These are phyloP conservation scores for Philopedon plagiatum DNA, from an alignment of 2,888 invertebrate species.

Conservation along the genomic window DNA sequence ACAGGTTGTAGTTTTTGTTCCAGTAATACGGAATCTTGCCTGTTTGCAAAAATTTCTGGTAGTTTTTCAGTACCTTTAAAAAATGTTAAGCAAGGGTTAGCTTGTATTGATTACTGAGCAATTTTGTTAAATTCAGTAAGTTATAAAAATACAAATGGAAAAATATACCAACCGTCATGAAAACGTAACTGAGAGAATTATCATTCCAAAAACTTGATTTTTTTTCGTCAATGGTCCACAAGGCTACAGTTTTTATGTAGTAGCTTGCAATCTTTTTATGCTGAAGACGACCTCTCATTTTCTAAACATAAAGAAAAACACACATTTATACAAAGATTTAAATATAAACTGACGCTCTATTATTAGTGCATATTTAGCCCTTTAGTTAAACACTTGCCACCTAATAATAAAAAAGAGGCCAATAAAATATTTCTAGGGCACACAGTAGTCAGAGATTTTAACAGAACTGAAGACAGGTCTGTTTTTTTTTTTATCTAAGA, in stretches of 20 bases:
- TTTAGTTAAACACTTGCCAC: no score
- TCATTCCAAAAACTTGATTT: constrained; percentile 51
- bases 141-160: no score
- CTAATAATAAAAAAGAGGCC: no score
- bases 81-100: neutral
- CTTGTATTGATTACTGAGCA: no score
- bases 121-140: no score
- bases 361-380: no score
- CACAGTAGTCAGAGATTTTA: no score
- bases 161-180: constrained; percentile 62
- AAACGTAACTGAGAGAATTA: constrained; percentile 56
- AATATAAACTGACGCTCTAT: no score
- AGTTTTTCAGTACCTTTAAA: constrained; percentile 53
- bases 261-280: constrained; percentile 71
- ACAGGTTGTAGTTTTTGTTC: constrained; percentile 32
- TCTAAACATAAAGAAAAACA: constrained; percentile 62
- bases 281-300: constrained; percentile 69
- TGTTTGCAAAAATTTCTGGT: constrained; percentile 19
- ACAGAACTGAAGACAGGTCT: no score
- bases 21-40: constrained; percentile 37
- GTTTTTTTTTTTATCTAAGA: no score
- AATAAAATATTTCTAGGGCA: no score
- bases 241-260: constrained; percentile 72
- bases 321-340: no score
- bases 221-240: constrained; percentile 64